These are phyloP conservation scores for Arenaria interpres DNA, from an alignment of 2,113 vertebrate species.

Conservation along the genomic window DNA sequence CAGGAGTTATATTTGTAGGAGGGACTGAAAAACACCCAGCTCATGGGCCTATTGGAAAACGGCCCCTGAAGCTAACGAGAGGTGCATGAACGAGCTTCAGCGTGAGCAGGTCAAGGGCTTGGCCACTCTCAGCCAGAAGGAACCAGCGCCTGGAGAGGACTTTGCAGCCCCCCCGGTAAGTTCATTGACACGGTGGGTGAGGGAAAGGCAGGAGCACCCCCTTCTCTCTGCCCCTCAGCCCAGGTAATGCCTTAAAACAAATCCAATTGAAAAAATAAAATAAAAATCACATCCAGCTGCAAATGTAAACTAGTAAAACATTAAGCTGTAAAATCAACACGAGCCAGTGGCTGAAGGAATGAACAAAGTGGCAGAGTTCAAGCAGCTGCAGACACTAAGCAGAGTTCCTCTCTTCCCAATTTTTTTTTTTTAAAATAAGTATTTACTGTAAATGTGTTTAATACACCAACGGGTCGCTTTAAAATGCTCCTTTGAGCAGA, in stretches of 20 bases:
- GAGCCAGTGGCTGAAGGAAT: not conserved
- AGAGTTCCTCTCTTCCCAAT: not conserved
- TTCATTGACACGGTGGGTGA: not conserved
- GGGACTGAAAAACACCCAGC: not conserved
- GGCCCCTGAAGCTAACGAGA: accelerated
- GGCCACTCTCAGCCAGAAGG: not conserved
- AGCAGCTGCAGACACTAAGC: not conserved
- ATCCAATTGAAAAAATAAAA: not conserved
- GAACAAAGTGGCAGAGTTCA: not conserved
- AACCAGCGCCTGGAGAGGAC: not conserved
- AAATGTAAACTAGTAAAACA: not conserved
- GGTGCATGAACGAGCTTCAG: not conserved
- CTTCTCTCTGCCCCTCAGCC: not conserved
- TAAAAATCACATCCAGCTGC: not conserved
- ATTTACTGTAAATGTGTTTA: not conserved
- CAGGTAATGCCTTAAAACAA: not conserved
- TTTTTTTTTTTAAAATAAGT: too few species aligned
- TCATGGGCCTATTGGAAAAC: accelerated
- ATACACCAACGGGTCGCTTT: accelerated
- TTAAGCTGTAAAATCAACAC: slow-evolving; percentile 14
- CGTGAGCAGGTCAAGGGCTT: not conserved
- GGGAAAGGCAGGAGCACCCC: not conserved
- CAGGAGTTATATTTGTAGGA: not conserved
- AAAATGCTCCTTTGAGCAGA: not conserved
- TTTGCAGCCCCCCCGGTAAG: not conserved